Base-by-base conservation (phyloP, 2,888 invertebrate species). In the Aleiodes leptofemur region DNA sequence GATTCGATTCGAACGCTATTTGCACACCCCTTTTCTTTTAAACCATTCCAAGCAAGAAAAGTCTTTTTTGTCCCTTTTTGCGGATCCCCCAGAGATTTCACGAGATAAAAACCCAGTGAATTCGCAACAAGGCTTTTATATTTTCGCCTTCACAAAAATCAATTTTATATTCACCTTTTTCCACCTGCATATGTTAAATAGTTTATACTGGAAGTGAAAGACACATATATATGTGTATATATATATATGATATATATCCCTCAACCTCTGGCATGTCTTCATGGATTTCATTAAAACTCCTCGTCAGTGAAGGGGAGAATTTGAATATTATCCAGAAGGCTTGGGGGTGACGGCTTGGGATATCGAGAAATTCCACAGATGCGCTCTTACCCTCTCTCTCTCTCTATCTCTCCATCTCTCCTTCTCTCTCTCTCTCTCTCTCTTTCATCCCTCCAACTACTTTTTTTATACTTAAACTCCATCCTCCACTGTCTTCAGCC, bases 331-430 rank as follows among this genome's bases (percentile, higher is more conserved):
- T 64, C 53, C 50, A 69, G 48, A 51, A 61, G n/a, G 14, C 50
- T 31, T 11, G 38, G 4, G 13, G 48, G 53, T 29, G 38, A 43
- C 61, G 61, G 69, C 69, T 55, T 29, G 50, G 55, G 70, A 70
- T 74, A 74, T 74, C 74, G 64, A 50, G 70, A 64, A 74, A 70
- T 74, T 74, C 50, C 70, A 64, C 70, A 70, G 70, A 61, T 70
- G 72, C 61, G 51, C 71, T 34, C 57, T 16, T 59, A 53, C 56
- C 59, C 34, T 16, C 61, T 53, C 29, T 31, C 34, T 48, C 50
- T 14, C 16, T 23, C 23, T 23, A 23, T 23, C 23, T 23, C n/a
- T n/a, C 34, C 53, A 48, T 16, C 48, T 38, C 43, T 34, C 5
- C 64, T 23, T 13, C 14, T 3, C 9, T 51, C 13, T n/a, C n/a